These are phyloP conservation scores for Brachyistius frenatus DNA, from an alignment of 2,113 vertebrate genomes.

Conservation along the genomic window DNA sequence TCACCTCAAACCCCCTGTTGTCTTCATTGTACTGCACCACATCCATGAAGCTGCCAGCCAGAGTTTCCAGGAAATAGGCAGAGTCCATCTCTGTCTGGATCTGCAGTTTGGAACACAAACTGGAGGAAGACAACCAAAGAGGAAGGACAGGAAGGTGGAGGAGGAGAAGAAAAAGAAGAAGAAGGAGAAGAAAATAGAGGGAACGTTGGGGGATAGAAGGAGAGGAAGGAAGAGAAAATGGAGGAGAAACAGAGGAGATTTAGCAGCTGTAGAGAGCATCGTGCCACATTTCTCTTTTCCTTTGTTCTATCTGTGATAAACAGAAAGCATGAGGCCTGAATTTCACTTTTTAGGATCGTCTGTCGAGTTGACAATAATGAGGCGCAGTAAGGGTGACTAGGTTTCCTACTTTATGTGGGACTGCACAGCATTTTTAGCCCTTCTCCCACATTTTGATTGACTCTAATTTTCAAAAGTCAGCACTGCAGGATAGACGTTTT, in stretches of 20 bases:
- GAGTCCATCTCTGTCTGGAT: slow-evolving; percentile 71
- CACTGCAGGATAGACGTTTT: no score
- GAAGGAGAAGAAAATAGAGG: background rate
- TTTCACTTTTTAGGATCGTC: background rate
- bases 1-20: slow-evolving; percentile 82
- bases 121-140: slow-evolving; percentile 33
- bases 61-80: slow-evolving; percentile 74
- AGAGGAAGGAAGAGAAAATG: no score
- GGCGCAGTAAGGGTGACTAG: no score
- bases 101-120: slow-evolving; percentile 79
- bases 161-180: background rate
- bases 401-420: no score
- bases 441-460: no score
- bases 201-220: no score
- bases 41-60: slow-evolving; percentile 80
- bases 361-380: slow-evolving; percentile 18
- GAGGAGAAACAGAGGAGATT: no score
- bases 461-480: no score
- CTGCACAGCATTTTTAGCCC: no score
- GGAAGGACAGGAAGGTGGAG: background rate
- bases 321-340: background rate
- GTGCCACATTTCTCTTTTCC: no score
- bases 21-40: slow-evolving; percentile 82
- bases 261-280: no score
- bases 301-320: background rate